Evolutionary conservation across 2,797 vertebrate genomes (phyloP), one percentile per base, ranked within the genome.

Genomic region (Malurus splendens): DNA sequence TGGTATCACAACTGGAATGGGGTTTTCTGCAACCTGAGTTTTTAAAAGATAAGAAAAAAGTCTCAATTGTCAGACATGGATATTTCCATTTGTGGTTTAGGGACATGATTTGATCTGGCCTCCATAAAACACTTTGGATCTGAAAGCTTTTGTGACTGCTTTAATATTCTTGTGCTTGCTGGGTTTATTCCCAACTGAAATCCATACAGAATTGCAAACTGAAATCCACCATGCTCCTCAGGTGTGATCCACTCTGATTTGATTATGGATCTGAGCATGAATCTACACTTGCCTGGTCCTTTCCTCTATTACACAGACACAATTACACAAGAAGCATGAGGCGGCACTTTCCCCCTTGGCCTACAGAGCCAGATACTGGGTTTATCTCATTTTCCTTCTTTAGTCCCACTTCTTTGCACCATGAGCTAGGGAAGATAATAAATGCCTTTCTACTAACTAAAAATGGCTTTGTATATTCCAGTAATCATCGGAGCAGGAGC

Each of bases 271-370:
- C 44, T 33, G 12, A 12, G 20, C 18, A 3, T 4, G 20, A 48
- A 57, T 36, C 30, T 68, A 3, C 13, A 10, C 16, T 14, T n/a
- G 17, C 28, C 33, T 42, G 44, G 12, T 51, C 33, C 64, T 32
- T 36, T 70, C 27, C 36, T 70, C 23, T 32, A 0, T 19, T 27
- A 66, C 61, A 17, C 32, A 50, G 56, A 4, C 36, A 38, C 41
- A 48, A 0, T 41, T 28, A 4, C 52, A 36, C 11, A 8, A 15
- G 50, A 51, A 20, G 5, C 12, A 3, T 7, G 17, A 17, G 2
- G 2, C 33, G 71, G 28, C 33, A 3, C 9, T 79, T 28, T 11
- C 16, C 12, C 3, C 15, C 2, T 12, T 28, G 33, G 44, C 13
- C 39, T 14, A 8, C 0, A 13, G 18, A 79, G 59, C 27, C 42